Evolutionary conservation across 2,888 invertebrate species (phyloP).

Genomic region (Limenitis camilla): DNA sequence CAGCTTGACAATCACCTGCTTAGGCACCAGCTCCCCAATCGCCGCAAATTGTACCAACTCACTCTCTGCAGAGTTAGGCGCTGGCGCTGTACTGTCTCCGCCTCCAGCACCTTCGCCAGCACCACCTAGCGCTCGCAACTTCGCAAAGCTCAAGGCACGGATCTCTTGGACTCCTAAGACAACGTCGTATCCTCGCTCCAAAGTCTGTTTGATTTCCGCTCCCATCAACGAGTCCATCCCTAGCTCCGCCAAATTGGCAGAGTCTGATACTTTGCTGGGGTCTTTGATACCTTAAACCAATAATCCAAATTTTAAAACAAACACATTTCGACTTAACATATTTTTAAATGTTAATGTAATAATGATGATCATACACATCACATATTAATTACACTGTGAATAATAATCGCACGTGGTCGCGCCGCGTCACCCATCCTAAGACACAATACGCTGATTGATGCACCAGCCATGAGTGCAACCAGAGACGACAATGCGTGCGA

Average conservation of each 20-base stretch:
- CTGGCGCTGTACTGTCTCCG: constrained; percentile 29
- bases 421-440: neutral
- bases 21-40: constrained; percentile 81
- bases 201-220: constrained; percentile 97
- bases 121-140: constrained; percentile 76
- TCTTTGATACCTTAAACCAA: constrained; percentile 84
- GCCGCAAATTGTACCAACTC: constrained; percentile 64
- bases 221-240: constrained; percentile 99
- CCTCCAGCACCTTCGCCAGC: constrained; percentile 31
- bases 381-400: no score
- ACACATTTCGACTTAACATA: neutral
- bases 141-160: constrained; percentile 85
- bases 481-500: no score
- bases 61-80: constrained; percentile 48
- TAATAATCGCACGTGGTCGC: neutral
- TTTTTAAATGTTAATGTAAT: no score
- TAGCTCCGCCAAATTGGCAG: constrained; percentile 90
- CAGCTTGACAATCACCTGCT: constrained; percentile 80
- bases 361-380: no score
- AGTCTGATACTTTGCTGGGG: constrained; percentile 80
- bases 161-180: constrained; percentile 94
- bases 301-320: neutral
- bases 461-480: no score
- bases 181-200: constrained; percentile 94
- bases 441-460: no score